Evolutionary conservation across 2,797 vertebrate genomes (phyloP).

Genomic region (Sitta carolinensis): DNA sequence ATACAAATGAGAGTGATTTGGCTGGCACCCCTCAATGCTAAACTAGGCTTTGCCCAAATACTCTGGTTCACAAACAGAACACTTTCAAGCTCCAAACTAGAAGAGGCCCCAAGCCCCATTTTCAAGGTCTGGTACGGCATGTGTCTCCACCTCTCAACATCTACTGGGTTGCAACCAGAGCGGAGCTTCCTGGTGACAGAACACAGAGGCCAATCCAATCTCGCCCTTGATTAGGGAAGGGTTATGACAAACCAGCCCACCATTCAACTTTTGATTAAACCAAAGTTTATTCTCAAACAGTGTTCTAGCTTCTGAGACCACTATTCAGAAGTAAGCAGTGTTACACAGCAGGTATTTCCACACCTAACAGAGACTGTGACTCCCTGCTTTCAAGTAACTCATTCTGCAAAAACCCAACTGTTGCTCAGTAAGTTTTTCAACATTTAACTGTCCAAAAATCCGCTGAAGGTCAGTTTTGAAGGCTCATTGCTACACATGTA

Average conservation of each 20-base stretch:
- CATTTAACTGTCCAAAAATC: not conserved
- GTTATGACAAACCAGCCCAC: not conserved
- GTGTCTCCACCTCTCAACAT: rapidly evolving
- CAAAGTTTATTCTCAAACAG: not conserved
- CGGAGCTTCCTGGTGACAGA: not conserved
- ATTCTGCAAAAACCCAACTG: not conserved
- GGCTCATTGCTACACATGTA: not conserved
- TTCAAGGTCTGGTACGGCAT: not conserved
- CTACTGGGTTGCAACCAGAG: not conserved
- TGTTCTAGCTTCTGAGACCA: not conserved
- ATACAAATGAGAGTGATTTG: not conserved
- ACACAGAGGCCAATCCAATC: not conserved
- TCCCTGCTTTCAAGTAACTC: not conserved
- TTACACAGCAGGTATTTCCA: not conserved
- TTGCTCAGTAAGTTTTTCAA: not conserved
- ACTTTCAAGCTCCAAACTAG: too few relatives aligned
- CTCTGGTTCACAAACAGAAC: too few relatives aligned
- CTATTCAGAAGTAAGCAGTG: not conserved
- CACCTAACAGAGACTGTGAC: rapidly evolving
- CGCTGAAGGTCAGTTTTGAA: not conserved
- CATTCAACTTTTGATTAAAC: not conserved
- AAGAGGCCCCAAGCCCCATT: not conserved
- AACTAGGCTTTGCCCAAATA: not conserved
- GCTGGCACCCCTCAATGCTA: not conserved
- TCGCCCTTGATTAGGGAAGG: not conserved